Percentiles rank a stretch among this genome's conserved stretches.
phyloP scores from a whole-genome alignment of 2,888 invertebrate species.

The Choreutis nemorana region DNA sequence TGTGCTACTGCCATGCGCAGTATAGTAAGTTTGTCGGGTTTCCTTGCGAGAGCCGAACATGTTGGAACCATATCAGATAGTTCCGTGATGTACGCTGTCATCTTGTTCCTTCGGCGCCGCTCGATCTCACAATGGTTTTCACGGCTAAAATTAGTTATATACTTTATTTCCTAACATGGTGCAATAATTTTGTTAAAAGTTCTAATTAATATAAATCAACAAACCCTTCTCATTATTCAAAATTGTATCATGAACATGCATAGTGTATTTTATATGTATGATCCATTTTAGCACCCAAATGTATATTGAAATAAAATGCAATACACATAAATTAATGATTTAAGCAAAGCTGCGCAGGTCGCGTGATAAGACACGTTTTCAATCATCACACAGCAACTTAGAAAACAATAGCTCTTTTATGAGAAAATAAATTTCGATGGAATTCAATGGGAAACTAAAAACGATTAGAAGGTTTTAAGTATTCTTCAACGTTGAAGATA shows the following conservation, averaged over 20 bases:
- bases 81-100: slow-evolving; percentile 99
- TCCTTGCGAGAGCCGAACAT: slow-evolving; percentile 96
- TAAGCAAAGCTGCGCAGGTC: slow-evolving; percentile 22
- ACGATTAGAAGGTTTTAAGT: no score
- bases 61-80: slow-evolving; percentile 99
- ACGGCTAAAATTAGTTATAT: slow-evolving; percentile 65
- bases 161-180: no score
- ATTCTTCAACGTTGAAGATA: no score
- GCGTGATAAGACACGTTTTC: slow-evolving; percentile 64
- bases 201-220: no score
- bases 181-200: no score
- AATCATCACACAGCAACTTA: slow-evolving; percentile 41
- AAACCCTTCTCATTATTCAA: no score
- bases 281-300: neutral
- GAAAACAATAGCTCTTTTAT: slow-evolving; percentile 30
- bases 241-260: neutral
- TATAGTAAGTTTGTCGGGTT: slow-evolving; percentile 99
- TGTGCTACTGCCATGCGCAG: slow-evolving; percentile 99
- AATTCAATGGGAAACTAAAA: no score
- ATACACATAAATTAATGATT: neutral
- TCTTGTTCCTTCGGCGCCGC: slow-evolving; percentile 97
- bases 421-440: slow-evolving; percentile 21
- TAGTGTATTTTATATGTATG: neutral
- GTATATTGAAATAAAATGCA: no score
- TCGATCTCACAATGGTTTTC: slow-evolving; percentile 99